Base-by-base conservation (phyloP, 2,113 vertebrate genomes). In the Illadopsis cleaveri region DNA sequence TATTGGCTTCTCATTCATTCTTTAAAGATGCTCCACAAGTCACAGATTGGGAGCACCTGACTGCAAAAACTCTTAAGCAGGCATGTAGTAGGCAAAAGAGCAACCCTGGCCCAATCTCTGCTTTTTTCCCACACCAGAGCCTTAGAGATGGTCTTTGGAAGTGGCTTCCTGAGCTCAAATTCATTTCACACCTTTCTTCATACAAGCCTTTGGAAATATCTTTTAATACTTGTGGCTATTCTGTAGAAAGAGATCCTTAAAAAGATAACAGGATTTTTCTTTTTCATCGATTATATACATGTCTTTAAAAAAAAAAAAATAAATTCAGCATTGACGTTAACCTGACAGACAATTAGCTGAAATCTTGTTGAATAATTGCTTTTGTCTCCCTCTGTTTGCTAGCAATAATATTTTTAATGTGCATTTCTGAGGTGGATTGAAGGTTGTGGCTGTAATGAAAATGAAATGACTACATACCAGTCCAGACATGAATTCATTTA, bases 401-500 rank as follows among this genome's bases (percentile, higher is more conserved):
- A 93, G 85, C 86, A 95, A 68, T 92, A 94, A 81, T 92, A 77
- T 96, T 96, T 96, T 91, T 95, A 81, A 83, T 86, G 44, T 86
- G 84, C 80, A 54, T 96, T 94, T 94, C 90, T 96, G 92, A 82
- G 69, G 60, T 31, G 89, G 64, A 87, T 66, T 89, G 88, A 94
- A 96, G 70, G 40, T 92, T 96, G 82, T 87, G 89, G 53, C 91
- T 93, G 60, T 94, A 94, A 93, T 90, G 95, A 96, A 88, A 95
- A 94, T 64, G 47, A 93, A 96, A 95, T 87, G 53, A 81, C 92
- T 94, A 54, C 93, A 80, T 94, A 91, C 84, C 79, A 93, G 95
- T 96, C 94, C 93, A 97, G 94, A 94, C 95, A 95, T 93, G 96
- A 94, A 95, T 92, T 94, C 4, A 86, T 95, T 92, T 87, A 83